phyloP scores from a whole-genome alignment of 2,888 invertebrate species.

The Perdita meconis region DNA sequence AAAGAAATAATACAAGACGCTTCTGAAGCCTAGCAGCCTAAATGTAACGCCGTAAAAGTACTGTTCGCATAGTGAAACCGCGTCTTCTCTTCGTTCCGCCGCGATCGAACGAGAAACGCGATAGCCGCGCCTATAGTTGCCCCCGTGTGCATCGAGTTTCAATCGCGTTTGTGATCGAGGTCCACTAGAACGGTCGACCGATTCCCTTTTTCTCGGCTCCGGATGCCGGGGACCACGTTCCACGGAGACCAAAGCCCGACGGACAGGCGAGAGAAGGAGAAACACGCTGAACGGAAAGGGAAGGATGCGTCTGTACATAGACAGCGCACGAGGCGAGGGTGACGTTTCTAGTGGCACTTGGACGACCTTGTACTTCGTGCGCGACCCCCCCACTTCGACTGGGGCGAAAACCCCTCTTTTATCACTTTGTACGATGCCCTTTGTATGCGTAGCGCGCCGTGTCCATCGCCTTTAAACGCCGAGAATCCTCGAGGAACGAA shows the following conservation, averaged over 20 bases:
- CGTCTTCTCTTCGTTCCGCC: conserved; percentile 29
- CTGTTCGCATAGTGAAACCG: too few relatives aligned
- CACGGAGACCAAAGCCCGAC: too few relatives aligned
- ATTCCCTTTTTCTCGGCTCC: too few relatives aligned
- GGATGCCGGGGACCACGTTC: too few relatives aligned
- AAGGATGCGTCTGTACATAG: too few relatives aligned
- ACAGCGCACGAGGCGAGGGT: conserved; percentile 7
- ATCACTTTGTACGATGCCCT: conserved; percentile 35
- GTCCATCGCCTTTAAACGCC: background rate
- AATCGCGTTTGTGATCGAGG: too few relatives aligned
- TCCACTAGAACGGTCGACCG: too few relatives aligned
- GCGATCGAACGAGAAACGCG: conserved; percentile 2
- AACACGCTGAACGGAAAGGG: too few relatives aligned
- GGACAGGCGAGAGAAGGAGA: background rate
- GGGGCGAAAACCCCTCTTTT: conserved; percentile 11
- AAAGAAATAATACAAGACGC: conserved; percentile 1
- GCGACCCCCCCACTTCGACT: conserved; percentile 27
- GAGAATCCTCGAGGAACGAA: conserved; percentile 23
- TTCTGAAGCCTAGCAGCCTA: conserved; percentile 3
- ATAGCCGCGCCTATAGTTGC: too few relatives aligned
- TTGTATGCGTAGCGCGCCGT: conserved; percentile 22
- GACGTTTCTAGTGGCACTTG: conserved; percentile 43
- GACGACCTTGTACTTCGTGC: conserved; percentile 26
- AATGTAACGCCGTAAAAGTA: conserved; percentile 6
- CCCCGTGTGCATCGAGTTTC: too few relatives aligned